Evolutionary conservation across 2,113 vertebrate species (phyloP).

Genomic region (Mystacornis crossleyi): DNA sequence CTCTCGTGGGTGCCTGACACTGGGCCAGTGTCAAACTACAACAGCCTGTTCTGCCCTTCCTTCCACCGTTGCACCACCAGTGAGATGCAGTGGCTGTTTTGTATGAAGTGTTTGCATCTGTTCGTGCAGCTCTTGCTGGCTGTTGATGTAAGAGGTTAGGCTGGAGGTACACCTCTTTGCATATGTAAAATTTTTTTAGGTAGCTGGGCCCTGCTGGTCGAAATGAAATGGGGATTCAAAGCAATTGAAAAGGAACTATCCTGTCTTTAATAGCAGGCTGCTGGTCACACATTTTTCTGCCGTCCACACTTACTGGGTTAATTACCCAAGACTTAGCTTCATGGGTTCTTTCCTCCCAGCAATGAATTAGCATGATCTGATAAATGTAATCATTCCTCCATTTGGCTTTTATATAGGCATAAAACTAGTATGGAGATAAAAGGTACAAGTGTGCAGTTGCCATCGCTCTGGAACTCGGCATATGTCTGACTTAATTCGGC

Average conservation of each 20-base stretch:
- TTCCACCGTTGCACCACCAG: not conserved
- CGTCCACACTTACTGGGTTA: not conserved
- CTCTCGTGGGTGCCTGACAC: not conserved
- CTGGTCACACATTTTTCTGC: not conserved
- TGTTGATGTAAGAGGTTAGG: not conserved
- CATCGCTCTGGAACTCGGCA: not conserved
- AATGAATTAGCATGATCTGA: not conserved
- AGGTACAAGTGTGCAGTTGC: not conserved
- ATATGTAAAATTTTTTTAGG: rapidly evolving
- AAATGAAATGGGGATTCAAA: not conserved
- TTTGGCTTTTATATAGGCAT: not conserved
- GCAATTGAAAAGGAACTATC: not conserved
- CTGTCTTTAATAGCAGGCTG: not conserved
- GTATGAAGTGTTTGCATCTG: not conserved
- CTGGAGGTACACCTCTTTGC: not conserved
- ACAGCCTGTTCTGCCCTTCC: not conserved
- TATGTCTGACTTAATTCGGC: not conserved
- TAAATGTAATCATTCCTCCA: rapidly evolving
- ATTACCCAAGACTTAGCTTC: not conserved
- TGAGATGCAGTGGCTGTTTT: not conserved
- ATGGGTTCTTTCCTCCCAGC: not conserved
- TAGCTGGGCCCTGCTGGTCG: not conserved
- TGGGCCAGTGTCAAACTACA: not conserved
- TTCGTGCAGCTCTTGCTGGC: not conserved
- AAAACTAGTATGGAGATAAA: not conserved